Conservation (phyloP, 2,113 vertebrate genomes). For the Chaetorhynchus papuensis region DNA sequence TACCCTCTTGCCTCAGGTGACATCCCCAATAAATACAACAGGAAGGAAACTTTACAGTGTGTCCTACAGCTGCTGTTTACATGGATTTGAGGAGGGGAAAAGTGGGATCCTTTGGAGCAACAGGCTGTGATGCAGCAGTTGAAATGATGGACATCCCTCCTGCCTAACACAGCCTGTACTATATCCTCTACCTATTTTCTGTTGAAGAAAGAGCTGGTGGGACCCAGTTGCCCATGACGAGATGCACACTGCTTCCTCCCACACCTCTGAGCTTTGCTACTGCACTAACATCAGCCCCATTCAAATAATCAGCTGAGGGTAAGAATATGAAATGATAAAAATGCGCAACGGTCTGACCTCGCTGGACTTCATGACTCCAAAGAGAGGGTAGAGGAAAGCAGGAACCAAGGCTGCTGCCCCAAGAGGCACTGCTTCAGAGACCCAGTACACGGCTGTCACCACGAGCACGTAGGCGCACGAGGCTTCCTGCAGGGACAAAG, state of each 20-base stretch:
- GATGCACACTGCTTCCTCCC: not conserved
- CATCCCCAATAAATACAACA: not conserved
- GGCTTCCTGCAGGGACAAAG: slow-evolving; percentile 78
- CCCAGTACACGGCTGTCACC: slow-evolving; percentile 93
- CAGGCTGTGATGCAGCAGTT: not conserved
- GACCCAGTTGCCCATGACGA: not conserved
- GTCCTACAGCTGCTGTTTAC: not conserved
- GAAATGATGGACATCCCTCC: not conserved
- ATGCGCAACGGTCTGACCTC: slow-evolving; percentile 77
- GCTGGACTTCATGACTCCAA: slow-evolving; percentile 94
- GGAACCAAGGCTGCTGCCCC: slow-evolving; percentile 95
- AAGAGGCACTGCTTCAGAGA: slow-evolving; percentile 92
- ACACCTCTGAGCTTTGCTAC: not conserved
- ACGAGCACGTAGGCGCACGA: slow-evolving; percentile 93
- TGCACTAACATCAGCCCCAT: not conserved
- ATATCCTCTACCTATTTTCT: not conserved
- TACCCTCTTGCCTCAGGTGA: not conserved
- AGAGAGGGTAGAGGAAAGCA: slow-evolving; percentile 94
- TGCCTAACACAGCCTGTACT: not conserved
- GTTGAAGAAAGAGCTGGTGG: not conserved
- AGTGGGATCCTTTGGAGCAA: not conserved
- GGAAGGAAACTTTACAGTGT: not conserved
- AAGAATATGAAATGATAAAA: not conserved
- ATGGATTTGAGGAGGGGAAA: not conserved
- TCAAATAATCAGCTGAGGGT: not conserved